These are phyloP conservation scores for Gymnocephalus cernua DNA, from an alignment of 2,113 vertebrate species.

Conservation along the genomic window DNA sequence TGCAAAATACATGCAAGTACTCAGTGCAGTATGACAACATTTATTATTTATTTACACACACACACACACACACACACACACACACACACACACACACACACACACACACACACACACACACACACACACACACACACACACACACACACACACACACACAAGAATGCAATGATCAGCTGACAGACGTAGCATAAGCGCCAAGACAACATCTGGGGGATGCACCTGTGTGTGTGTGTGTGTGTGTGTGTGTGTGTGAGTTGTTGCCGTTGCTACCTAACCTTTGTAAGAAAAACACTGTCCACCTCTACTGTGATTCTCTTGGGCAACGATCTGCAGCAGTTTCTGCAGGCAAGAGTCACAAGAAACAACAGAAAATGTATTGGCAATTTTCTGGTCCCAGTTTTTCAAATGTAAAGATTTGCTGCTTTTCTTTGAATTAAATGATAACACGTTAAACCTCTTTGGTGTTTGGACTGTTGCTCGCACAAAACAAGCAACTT, in stretches of 20 bases:
- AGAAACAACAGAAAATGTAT: background rate
- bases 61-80: background rate
- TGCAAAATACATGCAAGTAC: background rate
- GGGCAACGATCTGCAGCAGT: too few species aligned
- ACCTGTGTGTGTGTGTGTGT: slow-evolving; percentile 42
- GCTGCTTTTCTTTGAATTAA: background rate
- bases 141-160: slow-evolving; percentile 9
- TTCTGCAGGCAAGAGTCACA: background rate
- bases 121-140: background rate
- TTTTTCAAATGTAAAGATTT: background rate
- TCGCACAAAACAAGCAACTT: background rate
- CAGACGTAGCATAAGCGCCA: slow-evolving; percentile 53
- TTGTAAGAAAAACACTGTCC: slow-evolving; percentile 37
- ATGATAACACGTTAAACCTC: background rate
- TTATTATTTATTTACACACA: background rate
- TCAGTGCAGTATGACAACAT: slow-evolving; percentile 5
- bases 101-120: background rate
- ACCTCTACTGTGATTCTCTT: slow-evolving; percentile 1
- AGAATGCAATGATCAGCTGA: slow-evolving; percentile 76
- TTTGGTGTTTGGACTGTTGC: too few species aligned
- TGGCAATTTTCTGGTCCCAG: background rate
- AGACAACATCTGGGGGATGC: slow-evolving; percentile 69
- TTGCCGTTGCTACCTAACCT: slow-evolving; percentile 4
- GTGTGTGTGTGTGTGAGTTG: background rate
- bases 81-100: background rate